phyloP scores from a whole-genome alignment of 2,113 vertebrate genomes.

The Scomber scombrus region DNA sequence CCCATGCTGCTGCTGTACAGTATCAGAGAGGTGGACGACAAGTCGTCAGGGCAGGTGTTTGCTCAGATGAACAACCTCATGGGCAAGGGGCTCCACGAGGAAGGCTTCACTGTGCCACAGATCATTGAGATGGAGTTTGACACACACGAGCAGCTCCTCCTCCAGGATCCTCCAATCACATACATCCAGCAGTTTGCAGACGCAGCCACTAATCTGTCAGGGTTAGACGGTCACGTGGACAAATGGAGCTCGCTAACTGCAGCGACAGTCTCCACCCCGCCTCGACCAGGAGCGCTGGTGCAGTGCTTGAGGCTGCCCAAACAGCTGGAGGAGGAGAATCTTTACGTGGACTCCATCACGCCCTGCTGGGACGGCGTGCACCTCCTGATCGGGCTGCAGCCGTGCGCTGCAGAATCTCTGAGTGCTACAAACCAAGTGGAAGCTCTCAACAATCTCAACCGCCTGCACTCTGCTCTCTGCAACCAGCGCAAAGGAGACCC shows the following conservation, averaged over 20 bases:
- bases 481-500: constrained; percentile 91
- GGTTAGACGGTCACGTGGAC: constrained; percentile 89
- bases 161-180: constrained; percentile 98
- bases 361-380: constrained; percentile 97
- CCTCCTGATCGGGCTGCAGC: constrained; percentile 93
- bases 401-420: constrained; percentile 91
- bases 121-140: constrained; percentile 99
- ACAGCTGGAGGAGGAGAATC: constrained; percentile 96
- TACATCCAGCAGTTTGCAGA: constrained; percentile 99
- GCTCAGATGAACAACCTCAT: constrained; percentile 98
- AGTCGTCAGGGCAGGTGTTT: constrained; percentile 96
- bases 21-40: constrained; percentile 98
- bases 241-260: constrained; percentile 94
- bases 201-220: constrained; percentile 89
- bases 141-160: constrained; percentile 95
- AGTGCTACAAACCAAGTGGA: constrained; percentile 99
- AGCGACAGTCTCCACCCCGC: constrained; percentile 65
- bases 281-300: constrained; percentile 95
- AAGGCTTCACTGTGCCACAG: constrained; percentile 98
- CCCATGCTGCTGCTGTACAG: constrained; percentile 96
- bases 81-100: constrained; percentile 97
- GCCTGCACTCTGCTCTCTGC: constrained; percentile 97
- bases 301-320: constrained; percentile 96
- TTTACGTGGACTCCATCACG: constrained; percentile 96
- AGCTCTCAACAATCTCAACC: constrained; percentile 99